Evolutionary conservation across 2,113 vertebrate species (phyloP), one percentile per base, ranked within the genome.

Genomic region (Rattus rattus): DNA sequence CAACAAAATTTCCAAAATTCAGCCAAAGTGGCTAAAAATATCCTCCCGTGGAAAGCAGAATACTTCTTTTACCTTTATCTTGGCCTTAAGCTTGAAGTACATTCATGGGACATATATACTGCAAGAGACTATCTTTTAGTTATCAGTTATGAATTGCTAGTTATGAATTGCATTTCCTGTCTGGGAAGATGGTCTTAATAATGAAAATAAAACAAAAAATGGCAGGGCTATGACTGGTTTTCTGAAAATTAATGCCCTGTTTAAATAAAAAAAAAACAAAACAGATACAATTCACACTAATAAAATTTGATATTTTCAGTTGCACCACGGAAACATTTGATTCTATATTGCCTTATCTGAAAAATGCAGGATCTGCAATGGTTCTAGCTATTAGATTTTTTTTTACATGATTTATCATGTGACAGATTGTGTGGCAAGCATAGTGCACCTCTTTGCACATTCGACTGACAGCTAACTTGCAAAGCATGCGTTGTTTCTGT

Each of bases 91-190:
- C n/a, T 72, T 88, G 52, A 96, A 96, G 63, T 3, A 8, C 4
- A 14, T n/a, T 89, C 83, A 56, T 7, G 20, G 54, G 8, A 20
- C 84, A 14, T 39, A 9, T 56, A 5, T 95, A 47, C 24, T 49
- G 9, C 56, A n/a, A 52, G 69, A 73, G 61, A 26, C 30, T 91
- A 49, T 94, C 85, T 79, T 54, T 14, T 61, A 92, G n/a, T 86
- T 92, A 63, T 56, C 43, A 22, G 65, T 91, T 94, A 94, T 69
- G 61, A 94, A 65, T 81, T 89, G n/a, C 30, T 49, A 22, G 65
- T 91, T 94, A 94, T 69, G 61, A 94, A 65, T 81, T 89, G n/a
- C 33, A 83, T 94, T 88, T 94, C 36, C 16, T 85, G n/a, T 3
- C 67, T 30, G 22, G 5, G 1, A 61, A 80, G 65, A 69, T 88